Percentiles rank a stretch among this genome's conserved stretches.
phyloP scores from a whole-genome alignment of 2,888 invertebrate genomes.

The Machimus atricapillus region DNA sequence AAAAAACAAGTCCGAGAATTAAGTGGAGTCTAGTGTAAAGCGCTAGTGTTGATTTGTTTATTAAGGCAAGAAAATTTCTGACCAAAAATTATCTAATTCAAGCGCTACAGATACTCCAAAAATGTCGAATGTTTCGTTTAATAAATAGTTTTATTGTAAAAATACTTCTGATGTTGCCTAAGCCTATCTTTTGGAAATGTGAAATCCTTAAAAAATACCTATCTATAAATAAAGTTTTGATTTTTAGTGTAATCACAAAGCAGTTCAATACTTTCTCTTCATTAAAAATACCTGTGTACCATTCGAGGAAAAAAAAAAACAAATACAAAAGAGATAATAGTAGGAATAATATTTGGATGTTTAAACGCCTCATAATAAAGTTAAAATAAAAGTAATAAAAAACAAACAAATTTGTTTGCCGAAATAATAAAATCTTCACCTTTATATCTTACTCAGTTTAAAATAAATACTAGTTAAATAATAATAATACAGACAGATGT shows the following conservation, averaged over 20 bases:
- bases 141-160: conserved; percentile 18
- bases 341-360: conserved; percentile 20
- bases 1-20: neutral
- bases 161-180: conserved; percentile 16
- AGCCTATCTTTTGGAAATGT: conserved; percentile 26
- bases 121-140: neutral
- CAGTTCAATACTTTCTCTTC: conserved; percentile 12
- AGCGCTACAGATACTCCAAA: neutral
- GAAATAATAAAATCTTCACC: conserved; percentile 15
- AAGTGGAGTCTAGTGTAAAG: neutral
- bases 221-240: conserved; percentile 27
- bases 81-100: neutral
- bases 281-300: conserved; percentile 17
- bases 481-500: conserved; percentile 39
- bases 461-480: conserved; percentile 47
- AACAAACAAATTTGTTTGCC: neutral
- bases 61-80: neutral
- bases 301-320: neutral
- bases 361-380: conserved; percentile 10
- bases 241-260: conserved; percentile 32
- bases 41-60: neutral
- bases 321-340: conserved; percentile 3
- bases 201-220: conserved; percentile 23
- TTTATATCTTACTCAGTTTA: conserved; percentile 35
- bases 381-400: neutral